Percentiles rank a stretch among this genome's conserved stretches.
Evolutionary conservation across 2,888 invertebrate genomes (phyloP).

Genomic region (Thymelicus sylvestris): DNA sequence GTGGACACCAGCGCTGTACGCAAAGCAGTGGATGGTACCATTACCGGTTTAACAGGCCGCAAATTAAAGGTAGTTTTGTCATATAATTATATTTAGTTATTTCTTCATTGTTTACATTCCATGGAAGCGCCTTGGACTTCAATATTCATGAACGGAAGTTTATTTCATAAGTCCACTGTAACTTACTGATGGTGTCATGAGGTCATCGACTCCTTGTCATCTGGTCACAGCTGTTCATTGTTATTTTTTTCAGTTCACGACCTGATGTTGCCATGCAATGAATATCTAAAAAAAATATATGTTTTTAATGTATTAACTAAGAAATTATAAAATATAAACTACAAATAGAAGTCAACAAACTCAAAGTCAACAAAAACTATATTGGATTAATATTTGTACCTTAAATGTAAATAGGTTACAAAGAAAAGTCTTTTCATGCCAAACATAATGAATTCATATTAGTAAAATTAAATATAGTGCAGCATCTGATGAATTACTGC

Average conservation of each 20-base stretch:
- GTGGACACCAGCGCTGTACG: constrained; percentile 92
- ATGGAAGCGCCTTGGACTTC: neutral
- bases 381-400: no score
- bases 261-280: constrained; percentile 22
- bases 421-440: no score
- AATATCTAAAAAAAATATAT: neutral
- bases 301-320: no score
- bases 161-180: neutral
- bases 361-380: no score
- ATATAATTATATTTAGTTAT: constrained; percentile 14
- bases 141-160: no score
- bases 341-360: no score
- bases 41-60: constrained; percentile 94
- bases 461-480: no score
- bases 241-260: constrained; percentile 39
- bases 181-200: constrained; percentile 37
- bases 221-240: constrained; percentile 49
- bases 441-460: no score
- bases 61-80: constrained; percentile 89
- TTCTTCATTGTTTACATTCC: neutral
- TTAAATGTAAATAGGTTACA: no score
- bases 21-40: constrained; percentile 86
- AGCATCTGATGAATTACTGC: no score
- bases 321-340: no score
- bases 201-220: constrained; percentile 50